Conservation (phyloP, 2,888 invertebrate genomes). For the Mycalesis mineus region DNA sequence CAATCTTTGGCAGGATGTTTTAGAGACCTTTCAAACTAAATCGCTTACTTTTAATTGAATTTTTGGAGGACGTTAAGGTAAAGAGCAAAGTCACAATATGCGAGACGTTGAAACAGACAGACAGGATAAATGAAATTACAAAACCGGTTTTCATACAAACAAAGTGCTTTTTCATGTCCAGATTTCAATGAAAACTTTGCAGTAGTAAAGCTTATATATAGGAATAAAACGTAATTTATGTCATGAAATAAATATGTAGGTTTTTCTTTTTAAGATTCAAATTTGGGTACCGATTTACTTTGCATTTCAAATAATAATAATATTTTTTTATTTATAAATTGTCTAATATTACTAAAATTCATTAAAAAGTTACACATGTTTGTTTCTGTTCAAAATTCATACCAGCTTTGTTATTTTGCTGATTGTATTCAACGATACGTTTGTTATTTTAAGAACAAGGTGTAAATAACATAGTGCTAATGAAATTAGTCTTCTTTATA, state of each 20-base stretch:
- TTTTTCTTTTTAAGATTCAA: too few relatives aligned
- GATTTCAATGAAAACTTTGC: too few relatives aligned
- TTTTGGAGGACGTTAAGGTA: not conserved
- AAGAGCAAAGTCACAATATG: not conserved
- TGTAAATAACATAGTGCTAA: conserved; percentile 46
- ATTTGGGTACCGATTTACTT: too few relatives aligned
- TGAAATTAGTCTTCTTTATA: conserved; percentile 51
- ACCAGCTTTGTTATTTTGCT: not conserved
- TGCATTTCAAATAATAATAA: too few relatives aligned
- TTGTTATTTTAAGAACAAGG: conserved; percentile 37
- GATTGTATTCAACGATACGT: not conserved
- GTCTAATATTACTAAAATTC: too few relatives aligned
- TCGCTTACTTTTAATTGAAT: not conserved
- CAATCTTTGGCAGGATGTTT: conserved; percentile 2
- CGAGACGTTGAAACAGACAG: not conserved
- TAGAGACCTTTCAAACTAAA: not conserved
- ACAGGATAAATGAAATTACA: not conserved
- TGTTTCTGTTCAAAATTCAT: too few relatives aligned
- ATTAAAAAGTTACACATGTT: too few relatives aligned
- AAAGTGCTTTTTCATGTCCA: too few relatives aligned
- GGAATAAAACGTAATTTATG: too few relatives aligned
- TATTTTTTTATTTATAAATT: too few relatives aligned
- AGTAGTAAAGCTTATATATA: too few relatives aligned
- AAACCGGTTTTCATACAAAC: not conserved
- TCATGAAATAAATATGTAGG: too few relatives aligned